phyloP scores from a whole-genome alignment of 1,140 invertebrate genomes.

The Prorops nasuta region DNA sequence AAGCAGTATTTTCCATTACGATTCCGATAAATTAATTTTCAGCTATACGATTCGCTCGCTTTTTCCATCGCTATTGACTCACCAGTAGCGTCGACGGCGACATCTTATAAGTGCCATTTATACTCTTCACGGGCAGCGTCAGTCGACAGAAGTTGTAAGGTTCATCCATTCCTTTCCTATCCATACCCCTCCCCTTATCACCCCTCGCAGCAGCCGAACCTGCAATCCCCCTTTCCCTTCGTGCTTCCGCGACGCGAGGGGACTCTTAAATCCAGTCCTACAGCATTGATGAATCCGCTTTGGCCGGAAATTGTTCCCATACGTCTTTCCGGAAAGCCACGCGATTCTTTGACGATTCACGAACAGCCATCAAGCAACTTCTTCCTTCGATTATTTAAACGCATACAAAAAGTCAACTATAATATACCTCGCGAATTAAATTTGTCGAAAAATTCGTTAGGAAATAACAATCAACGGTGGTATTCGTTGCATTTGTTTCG shows the following conservation, averaged over 20 bases:
- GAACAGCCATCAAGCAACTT: constrained; percentile 7
- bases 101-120: constrained; percentile 39
- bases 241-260: constrained; percentile 23
- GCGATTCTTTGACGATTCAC: constrained; percentile 18
- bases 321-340: constrained; percentile 27
- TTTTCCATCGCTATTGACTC: constrained; percentile 18
- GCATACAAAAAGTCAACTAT: no score
- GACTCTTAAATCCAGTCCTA: constrained; percentile 38
- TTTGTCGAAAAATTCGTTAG: no score
- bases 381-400: no score
- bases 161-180: constrained; percentile 12
- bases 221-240: constrained; percentile 9
- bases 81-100: constrained; percentile 13
- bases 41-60: constrained; percentile 17
- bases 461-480: no score
- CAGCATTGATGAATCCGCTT: constrained; percentile 43
- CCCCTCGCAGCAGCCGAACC: constrained; percentile 10
- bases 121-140: constrained; percentile 35
- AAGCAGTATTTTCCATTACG: constrained; percentile 37
- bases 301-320: constrained; percentile 39
- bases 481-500: no score
- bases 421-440: no score
- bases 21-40: constrained; percentile 43
- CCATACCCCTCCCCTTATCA: constrained; percentile 5
- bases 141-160: constrained; percentile 28